These are phyloP conservation scores for Lemur catta DNA, from an alignment of 2,797 vertebrate genomes.

Conservation along the genomic window DNA sequence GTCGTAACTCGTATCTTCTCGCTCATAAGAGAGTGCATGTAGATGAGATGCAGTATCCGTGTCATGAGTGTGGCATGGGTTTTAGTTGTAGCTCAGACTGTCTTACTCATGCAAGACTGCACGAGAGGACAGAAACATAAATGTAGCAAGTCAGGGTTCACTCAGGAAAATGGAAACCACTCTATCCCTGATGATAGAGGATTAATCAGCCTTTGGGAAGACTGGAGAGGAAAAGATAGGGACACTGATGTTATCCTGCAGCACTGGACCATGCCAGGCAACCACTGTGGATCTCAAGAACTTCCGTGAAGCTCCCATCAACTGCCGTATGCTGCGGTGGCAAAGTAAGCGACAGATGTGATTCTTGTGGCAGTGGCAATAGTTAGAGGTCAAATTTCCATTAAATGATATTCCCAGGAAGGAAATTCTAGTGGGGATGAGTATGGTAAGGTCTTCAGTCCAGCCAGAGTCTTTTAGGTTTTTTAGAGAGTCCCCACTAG, in stretches of 20 bases:
- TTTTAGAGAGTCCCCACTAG: slow-evolving; percentile 58
- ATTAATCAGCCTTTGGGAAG: neutral
- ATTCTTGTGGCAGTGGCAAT: neutral
- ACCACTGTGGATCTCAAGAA: neutral
- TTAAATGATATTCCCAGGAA: neutral
- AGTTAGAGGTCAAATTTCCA: neutral
- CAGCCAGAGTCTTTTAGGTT: slow-evolving; percentile 48
- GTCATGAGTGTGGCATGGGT: neutral
- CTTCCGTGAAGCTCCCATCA: neutral
- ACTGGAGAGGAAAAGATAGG: neutral
- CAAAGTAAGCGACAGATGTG: neutral
- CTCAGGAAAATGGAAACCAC: neutral
- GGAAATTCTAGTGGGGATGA: slow-evolving; percentile 23
- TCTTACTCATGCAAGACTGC: neutral
- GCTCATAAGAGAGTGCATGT: neutral
- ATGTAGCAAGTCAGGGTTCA: neutral
- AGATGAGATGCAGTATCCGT: neutral
- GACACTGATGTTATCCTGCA: accelerated
- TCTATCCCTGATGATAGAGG: neutral
- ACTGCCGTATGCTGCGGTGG: neutral
- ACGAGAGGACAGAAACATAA: neutral
- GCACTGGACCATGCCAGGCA: neutral
- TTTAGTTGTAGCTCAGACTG: neutral
- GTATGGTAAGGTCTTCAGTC: slow-evolving; percentile 56
- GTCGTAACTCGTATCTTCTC: neutral